Evolutionary conservation across 2,797 vertebrate genomes (phyloP).

Genomic region (Crypturellus tataupa): DNA sequence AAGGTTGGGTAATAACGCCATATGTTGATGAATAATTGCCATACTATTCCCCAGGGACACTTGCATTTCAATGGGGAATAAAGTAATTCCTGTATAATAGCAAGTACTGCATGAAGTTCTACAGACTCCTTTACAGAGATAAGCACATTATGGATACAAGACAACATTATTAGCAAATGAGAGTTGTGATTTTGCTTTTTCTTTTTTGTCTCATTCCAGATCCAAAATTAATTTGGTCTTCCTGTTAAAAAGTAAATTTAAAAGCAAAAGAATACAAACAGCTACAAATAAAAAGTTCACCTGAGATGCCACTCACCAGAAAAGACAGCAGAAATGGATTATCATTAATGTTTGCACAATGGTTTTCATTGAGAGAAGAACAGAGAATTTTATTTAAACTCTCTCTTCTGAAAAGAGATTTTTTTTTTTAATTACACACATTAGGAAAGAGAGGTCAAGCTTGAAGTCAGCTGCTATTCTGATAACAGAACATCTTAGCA

Average conservation of each 20-base stretch:
- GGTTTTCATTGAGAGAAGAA: background rate
- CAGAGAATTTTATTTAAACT: background rate
- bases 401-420: background rate
- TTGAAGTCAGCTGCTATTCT: background rate
- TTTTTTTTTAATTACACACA: background rate
- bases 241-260: background rate
- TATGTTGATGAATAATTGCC: conserved; percentile 29
- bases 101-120: background rate
- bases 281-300: background rate
- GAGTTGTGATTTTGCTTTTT: background rate
- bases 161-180: background rate
- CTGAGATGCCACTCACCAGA: background rate
- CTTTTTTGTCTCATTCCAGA: background rate
- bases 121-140: background rate
- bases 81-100: background rate
- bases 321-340: background rate
- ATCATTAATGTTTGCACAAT: background rate
- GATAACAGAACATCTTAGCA: background rate
- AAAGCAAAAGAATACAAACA: background rate
- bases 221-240: background rate
- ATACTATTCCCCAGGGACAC: background rate
- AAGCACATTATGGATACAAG: background rate
- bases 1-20: background rate
- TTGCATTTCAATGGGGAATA: background rate
- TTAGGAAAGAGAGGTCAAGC: background rate